Percentiles rank a stretch among this genome's conserved stretches.
These are phyloP conservation scores for Bombus impatiens DNA, from an alignment of 1,140 invertebrate genomes.

Conservation along the genomic window DNA sequence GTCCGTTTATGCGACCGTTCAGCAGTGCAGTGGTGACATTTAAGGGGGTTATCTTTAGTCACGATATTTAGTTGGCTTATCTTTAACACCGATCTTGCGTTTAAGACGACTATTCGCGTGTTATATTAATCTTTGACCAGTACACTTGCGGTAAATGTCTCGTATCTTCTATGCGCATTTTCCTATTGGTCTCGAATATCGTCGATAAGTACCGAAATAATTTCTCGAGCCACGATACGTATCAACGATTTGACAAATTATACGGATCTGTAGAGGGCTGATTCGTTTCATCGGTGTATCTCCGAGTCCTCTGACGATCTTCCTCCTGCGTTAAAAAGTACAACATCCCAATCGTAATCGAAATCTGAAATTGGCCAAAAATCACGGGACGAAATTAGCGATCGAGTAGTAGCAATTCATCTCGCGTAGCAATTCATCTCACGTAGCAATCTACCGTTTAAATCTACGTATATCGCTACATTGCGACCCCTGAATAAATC, in stretches of 20 bases:
- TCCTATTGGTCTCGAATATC: too few species aligned
- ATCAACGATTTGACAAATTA: neutral
- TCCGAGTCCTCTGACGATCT: too few species aligned
- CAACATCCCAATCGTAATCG: neutral
- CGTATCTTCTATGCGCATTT: neutral
- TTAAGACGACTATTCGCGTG: neutral
- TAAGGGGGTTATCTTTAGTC: too few species aligned
- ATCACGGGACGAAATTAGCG: neutral
- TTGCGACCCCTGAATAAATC: neutral
- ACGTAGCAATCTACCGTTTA: neutral
- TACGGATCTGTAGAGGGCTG: too few species aligned
- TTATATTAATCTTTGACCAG: neutral
- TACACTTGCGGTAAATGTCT: neutral
- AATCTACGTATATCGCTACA: neutral
- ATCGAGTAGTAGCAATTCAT: too few species aligned
- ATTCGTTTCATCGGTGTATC: too few species aligned
- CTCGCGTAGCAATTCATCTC: neutral
- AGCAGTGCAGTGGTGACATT: too few species aligned
- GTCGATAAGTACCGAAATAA: neutral
- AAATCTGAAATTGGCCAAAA: neutral
- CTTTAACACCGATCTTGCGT: too few species aligned
- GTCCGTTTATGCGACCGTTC: too few species aligned
- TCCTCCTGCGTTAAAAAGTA: accelerated
- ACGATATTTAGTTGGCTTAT: too few species aligned
- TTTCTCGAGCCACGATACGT: neutral